Evolutionary conservation across 2,113 vertebrate species (phyloP).

Genomic region (Connochaetes taurinus): DNA sequence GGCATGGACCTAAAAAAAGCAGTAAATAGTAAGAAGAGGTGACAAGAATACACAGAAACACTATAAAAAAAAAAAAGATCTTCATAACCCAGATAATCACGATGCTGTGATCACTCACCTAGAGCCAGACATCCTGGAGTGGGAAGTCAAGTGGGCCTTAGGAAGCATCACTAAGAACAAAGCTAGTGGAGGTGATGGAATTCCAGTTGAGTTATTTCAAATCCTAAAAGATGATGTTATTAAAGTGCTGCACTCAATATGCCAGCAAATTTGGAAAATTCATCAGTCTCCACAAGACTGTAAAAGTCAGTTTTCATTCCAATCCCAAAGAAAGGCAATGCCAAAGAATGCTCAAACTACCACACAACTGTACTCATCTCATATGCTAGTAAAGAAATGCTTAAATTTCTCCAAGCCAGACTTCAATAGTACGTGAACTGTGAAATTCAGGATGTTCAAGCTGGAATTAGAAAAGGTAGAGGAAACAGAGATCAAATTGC

Average conservation of each 20-base stretch:
- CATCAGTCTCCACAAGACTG: not conserved
- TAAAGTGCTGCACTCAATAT: not conserved
- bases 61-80: not conserved
- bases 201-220: not conserved
- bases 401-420: not conserved
- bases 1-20: not conserved
- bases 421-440: fast-evolving
- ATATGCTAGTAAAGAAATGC: fast-evolving
- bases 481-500: not conserved
- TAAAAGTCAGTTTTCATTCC: not conserved
- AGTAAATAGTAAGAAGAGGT: not conserved
- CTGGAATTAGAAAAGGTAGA: not conserved
- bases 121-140: not conserved
- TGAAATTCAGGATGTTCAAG: not conserved
- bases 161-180: not conserved
- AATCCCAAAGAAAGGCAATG: not conserved
- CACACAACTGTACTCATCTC: not conserved
- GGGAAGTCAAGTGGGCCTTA: not conserved
- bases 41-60: not conserved
- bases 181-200: not conserved
- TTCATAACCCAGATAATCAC: not conserved
- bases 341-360: not conserved
- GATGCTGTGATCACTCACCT: not conserved
- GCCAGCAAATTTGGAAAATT: not conserved
- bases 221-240: not conserved